Base-by-base conservation (phyloP, 2,797 vertebrate species). In the Enteromius radiatus region DNA sequence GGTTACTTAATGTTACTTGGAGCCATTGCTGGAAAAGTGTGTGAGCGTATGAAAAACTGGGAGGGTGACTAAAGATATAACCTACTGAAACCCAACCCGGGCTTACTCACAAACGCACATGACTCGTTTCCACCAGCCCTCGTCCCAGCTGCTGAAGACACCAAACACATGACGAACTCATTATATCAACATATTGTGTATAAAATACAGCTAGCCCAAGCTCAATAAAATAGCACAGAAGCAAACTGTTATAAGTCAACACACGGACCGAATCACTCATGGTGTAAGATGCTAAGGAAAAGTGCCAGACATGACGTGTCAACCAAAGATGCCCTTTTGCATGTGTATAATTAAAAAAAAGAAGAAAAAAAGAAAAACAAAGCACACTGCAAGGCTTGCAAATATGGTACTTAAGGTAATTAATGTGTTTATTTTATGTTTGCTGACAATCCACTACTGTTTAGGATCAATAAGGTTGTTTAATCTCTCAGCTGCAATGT, bases 11-110 rank as follows among this genome's bases (percentile, higher is more conserved):
- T 76, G 38, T 79, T 59, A 64, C 26, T 77, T 82, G 73, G 74
- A 83, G 81, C 26, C n/a, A 36, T 43, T 77, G 74, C 74, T 82
- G 56, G 76, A 85, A 76, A 77, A 71, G 78, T 80, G 73, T 71
- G 33, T 21, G 73, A 76, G 78, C 5, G 12, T 28, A 69, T 84
- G 78, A 76, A 65, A 59, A 80, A 68, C 12, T 28, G 61, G 68
- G 36, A 59, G 83, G 71, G 83, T 80, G 79, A 54, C 74, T 45
- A 78, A 76, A 85, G 80, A 73, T 70, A 81, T 73, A 79, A 82
- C 33, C 67, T 31, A 73, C 38, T 82, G 84, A 82, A 81, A 85
- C 67, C 31, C 74, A 54, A 85, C 31, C 45, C 63, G 21, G 74
- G 45, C 56, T 85, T 81, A 82, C 41, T 77, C 84, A 78, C 75